Conservation (phyloP, 2,888 invertebrate genomes). For the Trissolcus brochymenae region DNA sequence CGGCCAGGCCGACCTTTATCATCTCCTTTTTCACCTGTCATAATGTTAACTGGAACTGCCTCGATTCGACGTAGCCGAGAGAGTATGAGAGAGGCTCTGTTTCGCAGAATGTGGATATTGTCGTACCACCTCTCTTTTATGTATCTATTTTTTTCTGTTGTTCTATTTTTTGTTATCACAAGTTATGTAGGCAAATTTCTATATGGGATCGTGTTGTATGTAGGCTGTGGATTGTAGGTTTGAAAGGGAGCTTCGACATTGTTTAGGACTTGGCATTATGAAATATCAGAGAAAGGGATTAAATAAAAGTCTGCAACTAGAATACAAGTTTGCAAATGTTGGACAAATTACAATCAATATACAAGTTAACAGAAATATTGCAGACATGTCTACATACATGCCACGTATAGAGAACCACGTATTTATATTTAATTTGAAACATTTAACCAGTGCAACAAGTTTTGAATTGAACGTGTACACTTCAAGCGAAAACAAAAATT, state of each 20-base stretch:
- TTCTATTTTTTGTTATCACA: background rate
- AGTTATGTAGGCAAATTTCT: slow-evolving; percentile 23
- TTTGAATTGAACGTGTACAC: no score
- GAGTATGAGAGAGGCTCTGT: background rate
- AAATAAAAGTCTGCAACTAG: background rate
- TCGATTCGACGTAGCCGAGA: slow-evolving; percentile 7
- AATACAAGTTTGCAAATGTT: background rate
- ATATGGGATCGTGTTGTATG: slow-evolving; percentile 17
- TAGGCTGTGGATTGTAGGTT: slow-evolving; percentile 9
- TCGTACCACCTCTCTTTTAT: slow-evolving; percentile 9
- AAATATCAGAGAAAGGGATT: slow-evolving; percentile 21
- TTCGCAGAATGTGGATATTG: slow-evolving; percentile 27
- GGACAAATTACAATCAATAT: no score
- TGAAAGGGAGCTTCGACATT: slow-evolving; percentile 20
- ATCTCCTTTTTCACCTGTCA: slow-evolving; percentile 43
- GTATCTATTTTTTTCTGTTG: background rate
- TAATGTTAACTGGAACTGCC: slow-evolving; percentile 25
- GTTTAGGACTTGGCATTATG: slow-evolving; percentile 23
- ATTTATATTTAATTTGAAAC: no score
- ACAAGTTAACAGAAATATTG: no score
- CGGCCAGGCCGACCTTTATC: slow-evolving; percentile 11
- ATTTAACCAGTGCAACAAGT: no score
- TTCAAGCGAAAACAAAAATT: no score
- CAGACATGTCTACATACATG: no score
- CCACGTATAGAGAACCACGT: no score